These are phyloP conservation scores for Eupeodes corollae DNA, from an alignment of 1,140 invertebrate genomes.

Conservation along the genomic window DNA sequence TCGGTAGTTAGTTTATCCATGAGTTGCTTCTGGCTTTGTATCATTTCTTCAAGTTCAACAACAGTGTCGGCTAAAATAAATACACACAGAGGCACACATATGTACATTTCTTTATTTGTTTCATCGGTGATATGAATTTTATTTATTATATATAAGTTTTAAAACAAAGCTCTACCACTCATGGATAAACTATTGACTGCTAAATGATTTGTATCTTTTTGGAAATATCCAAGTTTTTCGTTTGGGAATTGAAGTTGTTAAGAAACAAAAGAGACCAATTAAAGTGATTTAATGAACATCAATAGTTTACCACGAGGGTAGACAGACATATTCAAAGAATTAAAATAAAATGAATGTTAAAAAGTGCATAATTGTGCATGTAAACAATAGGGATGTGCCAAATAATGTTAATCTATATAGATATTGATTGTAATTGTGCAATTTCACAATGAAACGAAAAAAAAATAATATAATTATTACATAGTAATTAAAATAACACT, in stretches of 20 bases:
- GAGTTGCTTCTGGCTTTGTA: slow-evolving; percentile 75
- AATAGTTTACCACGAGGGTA: slow-evolving; percentile 45
- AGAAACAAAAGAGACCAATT: slow-evolving; percentile 6
- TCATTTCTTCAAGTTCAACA: slow-evolving; percentile 70
- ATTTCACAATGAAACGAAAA: too few relatives aligned
- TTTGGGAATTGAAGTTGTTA: slow-evolving; percentile 6
- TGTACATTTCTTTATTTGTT: neutral
- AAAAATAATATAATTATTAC: too few relatives aligned
- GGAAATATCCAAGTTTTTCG: neutral
- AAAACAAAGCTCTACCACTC: slow-evolving; percentile 36
- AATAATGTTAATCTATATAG: too few relatives aligned
- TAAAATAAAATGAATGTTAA: too few relatives aligned
- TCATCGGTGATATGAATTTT: slow-evolving; percentile 5
- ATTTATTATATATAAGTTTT: slow-evolving; percentile 10
- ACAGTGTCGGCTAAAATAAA: slow-evolving; percentile 62
- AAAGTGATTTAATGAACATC: slow-evolving; percentile 36
- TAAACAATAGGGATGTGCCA: too few relatives aligned
- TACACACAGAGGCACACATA: slow-evolving; percentile 15
- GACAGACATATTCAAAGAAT: too few relatives aligned
- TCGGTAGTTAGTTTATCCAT: slow-evolving; percentile 75
- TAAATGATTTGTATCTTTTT: too few relatives aligned
- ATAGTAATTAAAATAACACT: too few relatives aligned
- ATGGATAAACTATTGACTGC: slow-evolving; percentile 52
- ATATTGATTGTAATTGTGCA: too few relatives aligned
- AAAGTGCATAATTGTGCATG: too few relatives aligned